phyloP scores from a whole-genome alignment of 2,888 invertebrate genomes.

The Dynastes maya region DNA sequence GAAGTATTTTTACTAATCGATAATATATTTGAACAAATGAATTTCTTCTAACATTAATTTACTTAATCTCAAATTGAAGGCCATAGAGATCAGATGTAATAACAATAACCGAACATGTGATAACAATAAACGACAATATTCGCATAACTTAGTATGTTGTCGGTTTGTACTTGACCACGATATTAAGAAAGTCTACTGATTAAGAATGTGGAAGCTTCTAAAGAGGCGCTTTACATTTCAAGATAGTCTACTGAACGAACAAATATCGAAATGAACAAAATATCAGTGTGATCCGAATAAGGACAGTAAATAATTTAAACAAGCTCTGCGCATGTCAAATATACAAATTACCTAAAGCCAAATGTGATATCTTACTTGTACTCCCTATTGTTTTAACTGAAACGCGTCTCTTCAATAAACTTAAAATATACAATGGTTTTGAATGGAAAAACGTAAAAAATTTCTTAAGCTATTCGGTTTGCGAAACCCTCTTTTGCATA shows the following conservation, averaged over 20 bases:
- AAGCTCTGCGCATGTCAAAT: background rate
- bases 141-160: no score
- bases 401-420: background rate
- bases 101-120: no score
- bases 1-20: no score
- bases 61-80: no score
- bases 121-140: no score
- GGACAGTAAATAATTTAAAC: background rate
- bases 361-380: background rate
- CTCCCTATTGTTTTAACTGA: no score
- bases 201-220: background rate
- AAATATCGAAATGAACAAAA: background rate
- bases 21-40: no score
- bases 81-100: no score
- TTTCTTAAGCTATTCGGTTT: background rate
- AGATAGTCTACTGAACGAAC: background rate
- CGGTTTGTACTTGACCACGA: no score
- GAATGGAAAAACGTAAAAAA: background rate
- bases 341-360: background rate
- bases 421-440: background rate
- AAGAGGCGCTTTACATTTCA: background rate
- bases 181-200: no score
- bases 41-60: no score
- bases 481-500: background rate
- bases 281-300: background rate